Base-by-base conservation (phyloP, 92 coral and sea anemone species). In the Porites evermanni region DNA sequence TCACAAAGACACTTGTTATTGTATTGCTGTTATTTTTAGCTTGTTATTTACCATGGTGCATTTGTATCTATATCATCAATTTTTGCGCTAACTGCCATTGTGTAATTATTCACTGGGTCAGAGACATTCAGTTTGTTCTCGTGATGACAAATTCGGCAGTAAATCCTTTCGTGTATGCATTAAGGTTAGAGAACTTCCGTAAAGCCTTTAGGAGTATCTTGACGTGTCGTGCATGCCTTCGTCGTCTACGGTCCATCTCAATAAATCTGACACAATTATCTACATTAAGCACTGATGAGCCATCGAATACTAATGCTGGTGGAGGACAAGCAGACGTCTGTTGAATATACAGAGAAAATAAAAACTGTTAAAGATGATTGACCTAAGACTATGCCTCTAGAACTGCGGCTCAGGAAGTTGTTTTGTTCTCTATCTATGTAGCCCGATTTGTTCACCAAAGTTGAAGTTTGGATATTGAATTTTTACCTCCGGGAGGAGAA, bases 1-100 rank as follows among this genome's bases (percentile, higher is more conserved):
- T 89, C 12, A 89, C 93, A 53, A 89, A 85, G 76, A 89, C 90
- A 0, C 83, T 84, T 17, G 58, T 89, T 1, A 47, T 89, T 67
- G 87, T 89, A 21, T 56, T 89, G 13, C 9, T 59, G 7, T 24
- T 89, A 7, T 89, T 89, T 56, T 60, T 89, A 21, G 70, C 80
- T 23, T 89, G 93, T 68, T 89, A 84, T 63, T 12, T 85, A 3
- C 93, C 93, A 16, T 85, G 90, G 2, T 89, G 90, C 52, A 73
- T 72, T 9, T 82, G 78, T 38, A 85, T 85, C 54, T 89, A 89
- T 44, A 67, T 85, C 70, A 60, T 89, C 7, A 85, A 85, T 58
- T 63, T 85, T 26, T 89, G 93, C 58, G 24, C 53, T 16, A 32
- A 53, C 18, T 89, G 93, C 50, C 32, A 80, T 51, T 89, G 93